Evolutionary conservation across 2,113 vertebrate species (phyloP).

Genomic region (Tachuris rubrigastra): DNA sequence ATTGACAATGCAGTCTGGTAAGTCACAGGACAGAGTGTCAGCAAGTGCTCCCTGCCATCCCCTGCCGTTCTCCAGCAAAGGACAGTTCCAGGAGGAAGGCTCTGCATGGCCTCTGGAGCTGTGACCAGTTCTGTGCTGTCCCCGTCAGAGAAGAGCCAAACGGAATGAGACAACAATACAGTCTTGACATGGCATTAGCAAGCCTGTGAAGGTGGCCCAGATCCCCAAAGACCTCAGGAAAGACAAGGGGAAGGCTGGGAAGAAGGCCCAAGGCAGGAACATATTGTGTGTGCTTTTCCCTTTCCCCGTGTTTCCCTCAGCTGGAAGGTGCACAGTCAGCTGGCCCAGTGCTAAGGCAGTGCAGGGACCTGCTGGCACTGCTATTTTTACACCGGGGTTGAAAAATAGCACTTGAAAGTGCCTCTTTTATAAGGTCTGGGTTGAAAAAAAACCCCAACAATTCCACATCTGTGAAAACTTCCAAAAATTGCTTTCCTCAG

Average conservation of each 20-base stretch:
- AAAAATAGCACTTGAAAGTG: constrained; percentile 15
- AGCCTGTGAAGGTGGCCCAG: background rate
- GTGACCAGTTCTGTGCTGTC: rapidly evolving
- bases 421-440: background rate
- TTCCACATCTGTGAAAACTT: background rate
- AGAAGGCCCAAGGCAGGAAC: background rate
- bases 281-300: rapidly evolving
- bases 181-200: rapidly evolving
- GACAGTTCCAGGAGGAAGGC: background rate
- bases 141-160: background rate
- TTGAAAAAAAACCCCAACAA: background rate
- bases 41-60: rapidly evolving
- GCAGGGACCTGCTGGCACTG: background rate
- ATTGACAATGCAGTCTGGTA: background rate
- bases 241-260: background rate
- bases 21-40: background rate
- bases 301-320: background rate
- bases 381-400: constrained; percentile 6
- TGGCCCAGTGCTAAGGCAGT: background rate
- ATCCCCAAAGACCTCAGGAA: background rate
- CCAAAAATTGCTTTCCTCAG: constrained; percentile 43
- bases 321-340: background rate
- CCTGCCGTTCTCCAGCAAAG: background rate
- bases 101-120: too few relatives aligned
- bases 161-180: rapidly evolving